Evolutionary conservation across 2,888 invertebrate species (phyloP).

Genomic region (Eupithecia exiguata): DNA sequence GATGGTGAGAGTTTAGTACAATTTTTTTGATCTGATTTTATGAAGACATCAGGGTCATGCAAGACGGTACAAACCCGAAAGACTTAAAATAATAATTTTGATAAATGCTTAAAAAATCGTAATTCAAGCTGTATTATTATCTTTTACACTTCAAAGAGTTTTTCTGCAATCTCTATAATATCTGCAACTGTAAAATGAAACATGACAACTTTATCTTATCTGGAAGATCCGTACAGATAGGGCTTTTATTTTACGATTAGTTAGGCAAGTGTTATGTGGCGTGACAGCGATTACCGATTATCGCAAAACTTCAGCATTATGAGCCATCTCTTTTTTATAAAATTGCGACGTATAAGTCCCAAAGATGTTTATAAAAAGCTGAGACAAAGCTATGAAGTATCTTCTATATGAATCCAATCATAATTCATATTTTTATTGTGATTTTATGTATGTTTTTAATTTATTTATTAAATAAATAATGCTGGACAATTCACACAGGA

Average conservation of each 20-base stretch:
- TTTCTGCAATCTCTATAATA: not conserved
- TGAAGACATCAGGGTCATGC: too few species aligned
- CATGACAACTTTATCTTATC: slow-evolving; percentile 4
- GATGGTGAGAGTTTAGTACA: too few species aligned
- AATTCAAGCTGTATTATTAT: too few species aligned
- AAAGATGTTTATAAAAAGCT: not conserved
- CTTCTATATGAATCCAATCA: not conserved
- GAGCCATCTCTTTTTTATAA: not conserved
- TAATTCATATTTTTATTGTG: too few species aligned
- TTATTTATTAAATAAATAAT: too few species aligned
- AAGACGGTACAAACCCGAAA: too few species aligned
- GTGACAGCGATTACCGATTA: not conserved
- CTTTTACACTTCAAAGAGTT: not conserved
- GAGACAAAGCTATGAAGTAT: not conserved
- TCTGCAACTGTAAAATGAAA: not conserved
- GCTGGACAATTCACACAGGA: too few species aligned
- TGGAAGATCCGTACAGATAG: not conserved
- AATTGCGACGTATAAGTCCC: not conserved
- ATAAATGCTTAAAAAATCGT: too few species aligned
- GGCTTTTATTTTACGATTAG: slow-evolving; percentile 5
- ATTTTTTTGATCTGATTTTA: too few species aligned
- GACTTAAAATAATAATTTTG: too few species aligned
- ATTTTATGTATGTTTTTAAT: too few species aligned
- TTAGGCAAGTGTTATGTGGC: not conserved
- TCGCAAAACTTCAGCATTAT: not conserved